Percentiles rank a stretch among this genome's conserved stretches.
phyloP scores from a whole-genome alignment of 2,797 vertebrate species.

The Betta splendens region DNA sequence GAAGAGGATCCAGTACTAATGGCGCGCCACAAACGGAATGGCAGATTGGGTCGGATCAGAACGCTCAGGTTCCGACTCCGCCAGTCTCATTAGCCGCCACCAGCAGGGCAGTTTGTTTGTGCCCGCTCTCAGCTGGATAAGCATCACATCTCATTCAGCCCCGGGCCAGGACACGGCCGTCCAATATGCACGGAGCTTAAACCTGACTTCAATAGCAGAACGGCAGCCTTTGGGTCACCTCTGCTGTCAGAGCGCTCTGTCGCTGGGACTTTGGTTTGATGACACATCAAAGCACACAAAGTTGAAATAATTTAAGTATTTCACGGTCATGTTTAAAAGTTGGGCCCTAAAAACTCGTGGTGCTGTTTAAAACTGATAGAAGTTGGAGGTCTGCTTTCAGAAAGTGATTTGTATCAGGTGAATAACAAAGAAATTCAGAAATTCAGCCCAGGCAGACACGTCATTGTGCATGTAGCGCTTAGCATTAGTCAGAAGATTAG shows the following conservation, averaged over 20 bases:
- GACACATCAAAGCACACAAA: slow-evolving; percentile 45
- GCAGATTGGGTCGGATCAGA: slow-evolving; percentile 23
- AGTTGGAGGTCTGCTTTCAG: slow-evolving; percentile 10
- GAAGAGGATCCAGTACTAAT: slow-evolving; percentile 36
- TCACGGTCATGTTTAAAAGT: slow-evolving; percentile 33
- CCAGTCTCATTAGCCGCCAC: slow-evolving; percentile 47
- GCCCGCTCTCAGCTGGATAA: slow-evolving; percentile 40
- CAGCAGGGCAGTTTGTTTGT: slow-evolving; percentile 34
- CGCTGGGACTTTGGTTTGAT: slow-evolving; percentile 47
- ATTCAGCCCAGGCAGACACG: not conserved
- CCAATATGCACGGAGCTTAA: slow-evolving; percentile 57
- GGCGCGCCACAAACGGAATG: slow-evolving; percentile 16
- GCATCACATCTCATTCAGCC: slow-evolving; percentile 55
- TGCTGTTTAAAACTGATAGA: not conserved
- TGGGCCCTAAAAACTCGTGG: slow-evolving; percentile 3
- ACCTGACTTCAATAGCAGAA: slow-evolving; percentile 54
- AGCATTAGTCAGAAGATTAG: not conserved
- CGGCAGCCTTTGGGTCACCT: slow-evolving; percentile 56
- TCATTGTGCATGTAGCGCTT: not conserved
- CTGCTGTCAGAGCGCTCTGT: slow-evolving; percentile 50
- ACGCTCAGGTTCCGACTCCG: slow-evolving; percentile 24
- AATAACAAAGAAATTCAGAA: not conserved
- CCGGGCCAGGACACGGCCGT: slow-evolving; percentile 57
- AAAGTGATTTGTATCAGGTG: not conserved
- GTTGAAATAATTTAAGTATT: slow-evolving; percentile 45